Evolutionary conservation across 1,140 invertebrate genomes (phyloP).

Genomic region (Diabrotica virgifera): DNA sequence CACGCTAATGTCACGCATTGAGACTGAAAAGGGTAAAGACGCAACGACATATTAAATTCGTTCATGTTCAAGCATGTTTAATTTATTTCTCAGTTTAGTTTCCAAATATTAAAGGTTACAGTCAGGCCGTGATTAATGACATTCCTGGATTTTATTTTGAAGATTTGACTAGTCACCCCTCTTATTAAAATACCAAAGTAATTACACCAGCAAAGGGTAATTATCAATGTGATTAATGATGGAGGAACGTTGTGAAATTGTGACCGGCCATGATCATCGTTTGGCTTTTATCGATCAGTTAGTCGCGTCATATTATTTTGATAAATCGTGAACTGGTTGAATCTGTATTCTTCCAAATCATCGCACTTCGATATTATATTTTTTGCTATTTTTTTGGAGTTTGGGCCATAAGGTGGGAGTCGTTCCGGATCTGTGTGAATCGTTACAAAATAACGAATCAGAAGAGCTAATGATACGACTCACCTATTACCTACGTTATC

Average conservation of each 20-base stretch:
- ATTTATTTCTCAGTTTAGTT: slow-evolving; percentile 20
- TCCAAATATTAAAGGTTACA: slow-evolving; percentile 19
- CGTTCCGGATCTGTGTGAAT: too few relatives aligned
- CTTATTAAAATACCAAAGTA: slow-evolving; percentile 41
- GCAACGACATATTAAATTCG: not conserved
- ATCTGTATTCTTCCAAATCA: slow-evolving; percentile 15
- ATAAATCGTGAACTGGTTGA: slow-evolving; percentile 6
- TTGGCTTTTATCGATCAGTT: slow-evolving; percentile 12
- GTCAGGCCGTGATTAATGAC: slow-evolving; percentile 33
- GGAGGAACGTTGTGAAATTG: slow-evolving; percentile 9
- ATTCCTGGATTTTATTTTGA: slow-evolving; percentile 25
- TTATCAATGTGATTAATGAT: slow-evolving; percentile 41
- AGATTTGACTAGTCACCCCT: slow-evolving; percentile 34
- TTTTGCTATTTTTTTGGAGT: not conserved
- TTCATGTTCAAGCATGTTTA: slow-evolving; percentile 1
- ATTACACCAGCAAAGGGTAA: slow-evolving; percentile 31
- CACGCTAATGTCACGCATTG: too few relatives aligned
- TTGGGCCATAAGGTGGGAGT: too few relatives aligned
- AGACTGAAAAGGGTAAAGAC: not conserved
- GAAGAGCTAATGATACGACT: too few relatives aligned
- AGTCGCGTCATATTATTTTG: slow-evolving; percentile 4
- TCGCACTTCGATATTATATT: not conserved
- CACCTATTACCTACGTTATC: too few relatives aligned
- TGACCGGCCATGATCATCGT: slow-evolving; percentile 14
- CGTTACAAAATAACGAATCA: too few relatives aligned